Base-by-base conservation (phyloP, 2,113 vertebrate genomes). In the Anguilla japonica region DNA sequence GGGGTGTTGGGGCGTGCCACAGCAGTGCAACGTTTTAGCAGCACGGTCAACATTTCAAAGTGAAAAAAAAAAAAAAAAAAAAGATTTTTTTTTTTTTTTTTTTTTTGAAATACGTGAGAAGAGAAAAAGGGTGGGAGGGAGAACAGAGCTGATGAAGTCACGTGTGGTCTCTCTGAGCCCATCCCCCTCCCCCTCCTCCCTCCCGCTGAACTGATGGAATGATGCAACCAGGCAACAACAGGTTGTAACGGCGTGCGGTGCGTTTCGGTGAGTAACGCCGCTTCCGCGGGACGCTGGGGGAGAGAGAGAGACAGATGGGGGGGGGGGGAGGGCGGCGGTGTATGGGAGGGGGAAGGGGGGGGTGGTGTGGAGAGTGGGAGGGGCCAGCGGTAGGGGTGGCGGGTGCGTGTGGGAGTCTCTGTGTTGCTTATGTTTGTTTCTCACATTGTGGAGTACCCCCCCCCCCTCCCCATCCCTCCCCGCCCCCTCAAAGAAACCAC, bases 141-240 rank as follows among this genome's bases (percentile, higher is more conserved):
- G 91, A 90, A 91, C 83, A 82, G 88, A 91, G 78, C 83, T 87
- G 88, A 90, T 79, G 53, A 88, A 93, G 87, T 90, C 91, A 94
- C 83, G 84, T 90, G 90, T 88, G 86, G 79, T 82, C 89, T 87
- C 88, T 56, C 18, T 88, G 90, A 87, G 82, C 79, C 80, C 79
- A 40, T 84, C 85, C 81, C 84, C 46, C 41, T 85, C 71, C 84
- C 87, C 78, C 57, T 63, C 63, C 81, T 79, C 89, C 34, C 75
- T 85, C 83, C 84, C 41, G 39, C 75, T 26, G 63, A 84, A 82
- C 41, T 88, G 90, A 89, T 91, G 84, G 92, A 91, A 91, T 95
- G 94, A 94, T 91, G 94, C 91, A 93, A 94, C 57, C 87, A 88
- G 85, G 87, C 85, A 89, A 92, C 91, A 93, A 92, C 93, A 93